These are phyloP conservation scores for Hoplias malabaricus DNA, from an alignment of 2,113 vertebrate genomes.

Conservation along the genomic window DNA sequence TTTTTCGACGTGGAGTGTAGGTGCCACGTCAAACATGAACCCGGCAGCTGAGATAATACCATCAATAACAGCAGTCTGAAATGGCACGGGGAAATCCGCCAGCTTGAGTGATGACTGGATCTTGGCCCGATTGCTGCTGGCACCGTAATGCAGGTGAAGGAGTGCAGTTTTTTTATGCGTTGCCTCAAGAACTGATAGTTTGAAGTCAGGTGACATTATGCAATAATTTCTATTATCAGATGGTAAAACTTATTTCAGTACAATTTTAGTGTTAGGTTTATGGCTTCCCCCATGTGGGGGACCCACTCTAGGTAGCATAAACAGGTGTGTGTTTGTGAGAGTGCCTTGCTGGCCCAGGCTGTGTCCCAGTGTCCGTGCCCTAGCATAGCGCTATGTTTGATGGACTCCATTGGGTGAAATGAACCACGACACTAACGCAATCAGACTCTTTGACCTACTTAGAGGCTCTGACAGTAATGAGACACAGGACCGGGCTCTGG, in stretches of 20 bases:
- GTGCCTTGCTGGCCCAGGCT: no score
- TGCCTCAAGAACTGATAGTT: no score
- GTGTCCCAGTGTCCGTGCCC: no score
- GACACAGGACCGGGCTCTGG: background rate
- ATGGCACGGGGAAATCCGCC: background rate
- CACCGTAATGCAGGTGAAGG: background rate
- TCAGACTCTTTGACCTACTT: background rate
- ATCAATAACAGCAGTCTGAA: slow-evolving; percentile 1
- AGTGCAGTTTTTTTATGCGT: no score
- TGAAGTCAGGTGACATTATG: no score
- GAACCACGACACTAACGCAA: background rate
- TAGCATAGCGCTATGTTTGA: no score
- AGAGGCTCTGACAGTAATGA: background rate
- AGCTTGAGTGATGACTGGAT: slow-evolving; percentile 11
- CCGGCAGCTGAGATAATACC: slow-evolving; percentile 4
- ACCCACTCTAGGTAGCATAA: no score
- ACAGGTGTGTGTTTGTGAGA: no score
- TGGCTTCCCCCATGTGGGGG: no score
- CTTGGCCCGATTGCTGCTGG: background rate
- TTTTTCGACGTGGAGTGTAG: background rate
- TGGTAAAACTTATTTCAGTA: no score
- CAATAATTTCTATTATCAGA: no score
- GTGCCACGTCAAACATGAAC: background rate
- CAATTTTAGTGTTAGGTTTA: no score
- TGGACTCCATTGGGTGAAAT: background rate